Base-by-base conservation (phyloP, 2,113 vertebrate genomes). In the Coptodon bakossiorum region DNA sequence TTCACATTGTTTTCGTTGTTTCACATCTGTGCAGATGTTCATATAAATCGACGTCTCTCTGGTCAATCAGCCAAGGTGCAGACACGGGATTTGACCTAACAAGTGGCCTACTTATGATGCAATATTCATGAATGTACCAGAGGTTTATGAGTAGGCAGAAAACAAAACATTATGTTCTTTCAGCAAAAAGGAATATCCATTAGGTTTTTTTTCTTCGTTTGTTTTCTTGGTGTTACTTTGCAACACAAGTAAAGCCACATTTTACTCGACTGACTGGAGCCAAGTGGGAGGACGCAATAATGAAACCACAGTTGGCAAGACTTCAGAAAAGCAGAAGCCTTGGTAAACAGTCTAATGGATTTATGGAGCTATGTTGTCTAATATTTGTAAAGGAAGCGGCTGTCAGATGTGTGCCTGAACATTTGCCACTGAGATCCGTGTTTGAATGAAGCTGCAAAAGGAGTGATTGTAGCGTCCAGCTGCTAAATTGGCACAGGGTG, bases 21-120 rank as follows among this genome's bases (percentile, higher is more conserved):
- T 83, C 80, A 82, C 81, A 89, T 93, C 91, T 92, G 19, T 86
- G 59, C 93, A 94, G 93, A 95, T 95, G 92, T 94, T 93, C 31
- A 1, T 50, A 68, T 92, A 93, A 93, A 89, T 91, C 90, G 86
- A 81, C 31, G 80, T 80, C 45, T 87, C 82, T 90, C 5, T 83
- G 48, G 61, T 86, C 78, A 52, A 50, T 54, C 59, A 82, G 86
- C 80, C 63, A 80, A 84, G 12, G 86, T 90, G 61, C 56, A 45
- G 52, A 40, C 34, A 16, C 13, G 22, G 61, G 53, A 82, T 92
- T 82, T 88, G 66, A 87, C 82, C 80, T 61, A 82, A 71, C 85
- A 81, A 63, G 82, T 68, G 90, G 73, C 80, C 81, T 84, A 57
- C 50, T 89, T 92, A 80, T 80, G 19, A 76, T 54, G 66, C 80